These are phyloP conservation scores for Zoroaster sp. DNA, from an alignment of 53 echinoderm and acorn worm genomes.

Conservation along the genomic window DNA sequence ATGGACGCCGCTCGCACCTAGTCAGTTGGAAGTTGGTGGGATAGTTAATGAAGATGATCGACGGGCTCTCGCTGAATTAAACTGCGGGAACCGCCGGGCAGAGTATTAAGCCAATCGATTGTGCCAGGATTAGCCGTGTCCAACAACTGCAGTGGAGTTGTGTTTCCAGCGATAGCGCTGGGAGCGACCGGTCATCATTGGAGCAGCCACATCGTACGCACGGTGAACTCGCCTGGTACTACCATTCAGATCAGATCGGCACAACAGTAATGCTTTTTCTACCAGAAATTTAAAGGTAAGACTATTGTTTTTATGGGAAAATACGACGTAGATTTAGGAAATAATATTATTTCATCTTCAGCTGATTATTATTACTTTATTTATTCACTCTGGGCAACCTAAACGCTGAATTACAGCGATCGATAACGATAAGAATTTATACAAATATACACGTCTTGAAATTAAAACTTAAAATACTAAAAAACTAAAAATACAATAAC, in stretches of 20 bases:
- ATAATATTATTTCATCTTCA: too few relatives aligned
- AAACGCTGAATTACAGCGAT: too few relatives aligned
- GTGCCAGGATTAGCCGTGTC: conserved; percentile 20
- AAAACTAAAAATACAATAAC: too few relatives aligned
- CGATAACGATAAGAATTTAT: too few relatives aligned
- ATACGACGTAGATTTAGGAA: too few relatives aligned
- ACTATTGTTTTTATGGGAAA: too few relatives aligned
- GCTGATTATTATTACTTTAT: too few relatives aligned
- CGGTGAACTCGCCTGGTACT: background rate
- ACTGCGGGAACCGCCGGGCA: background rate
- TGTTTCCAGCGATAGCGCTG: background rate
- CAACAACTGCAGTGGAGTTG: conserved; percentile 18
- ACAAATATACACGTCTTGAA: too few relatives aligned
- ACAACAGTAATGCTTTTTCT: background rate
- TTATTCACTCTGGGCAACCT: too few relatives aligned
- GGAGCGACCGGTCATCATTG: background rate
- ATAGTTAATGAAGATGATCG: background rate
- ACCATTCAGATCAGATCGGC: background rate
- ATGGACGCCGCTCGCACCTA: background rate
- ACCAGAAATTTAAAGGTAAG: conserved; percentile 30
- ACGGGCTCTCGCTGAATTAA: background rate
- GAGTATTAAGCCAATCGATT: conserved; percentile 4
- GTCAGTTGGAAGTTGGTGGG: background rate
- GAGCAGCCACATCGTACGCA: background rate
- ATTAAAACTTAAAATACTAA: too few relatives aligned